These are phyloP conservation scores for Vidua chalybeata DNA, from an alignment of 2,113 vertebrate genomes.

Conservation along the genomic window DNA sequence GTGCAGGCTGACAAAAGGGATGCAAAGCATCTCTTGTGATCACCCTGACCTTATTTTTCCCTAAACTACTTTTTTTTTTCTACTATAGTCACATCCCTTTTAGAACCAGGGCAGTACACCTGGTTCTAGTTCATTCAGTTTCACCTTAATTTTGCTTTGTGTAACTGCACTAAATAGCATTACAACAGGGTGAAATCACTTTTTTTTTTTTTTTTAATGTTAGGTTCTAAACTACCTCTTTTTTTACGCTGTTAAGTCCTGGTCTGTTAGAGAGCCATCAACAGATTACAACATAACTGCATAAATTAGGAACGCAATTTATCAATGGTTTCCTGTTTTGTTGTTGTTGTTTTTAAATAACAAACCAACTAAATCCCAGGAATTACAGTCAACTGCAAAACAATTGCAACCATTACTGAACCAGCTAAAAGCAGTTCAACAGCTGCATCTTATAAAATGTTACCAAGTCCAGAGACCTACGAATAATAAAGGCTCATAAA, in stretches of 20 bases:
- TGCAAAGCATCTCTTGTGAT: not conserved
- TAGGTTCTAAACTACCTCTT: conserved; percentile 16
- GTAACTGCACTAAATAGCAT: not conserved
- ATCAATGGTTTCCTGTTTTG: not conserved
- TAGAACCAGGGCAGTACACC: not conserved
- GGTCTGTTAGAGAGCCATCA: not conserved
- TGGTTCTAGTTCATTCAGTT: not conserved
- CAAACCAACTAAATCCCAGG: conserved; percentile 24
- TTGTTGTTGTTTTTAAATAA: not conserved
- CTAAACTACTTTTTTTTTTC: not conserved
- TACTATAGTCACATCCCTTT: not conserved
- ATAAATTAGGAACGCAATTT: conserved; percentile 3
- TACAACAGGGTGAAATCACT: not conserved
- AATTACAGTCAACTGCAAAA: conserved; percentile 32
- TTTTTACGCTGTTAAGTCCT: conserved; percentile 20
- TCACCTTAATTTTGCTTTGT: not conserved
- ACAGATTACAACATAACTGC: not conserved
- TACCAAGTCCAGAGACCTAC: conserved; percentile 21
- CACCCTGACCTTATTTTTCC: not conserved
- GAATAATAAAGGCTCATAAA: conserved; percentile 43
- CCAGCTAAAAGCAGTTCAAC: conserved; percentile 50
- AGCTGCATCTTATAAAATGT: conserved; percentile 32
- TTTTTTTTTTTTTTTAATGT: not conserved
- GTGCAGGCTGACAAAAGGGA: not conserved
- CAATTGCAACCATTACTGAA: conserved; percentile 51